Evolutionary conservation across 1,140 invertebrate species (phyloP).

Genomic region (Drosophila lini): DNA sequence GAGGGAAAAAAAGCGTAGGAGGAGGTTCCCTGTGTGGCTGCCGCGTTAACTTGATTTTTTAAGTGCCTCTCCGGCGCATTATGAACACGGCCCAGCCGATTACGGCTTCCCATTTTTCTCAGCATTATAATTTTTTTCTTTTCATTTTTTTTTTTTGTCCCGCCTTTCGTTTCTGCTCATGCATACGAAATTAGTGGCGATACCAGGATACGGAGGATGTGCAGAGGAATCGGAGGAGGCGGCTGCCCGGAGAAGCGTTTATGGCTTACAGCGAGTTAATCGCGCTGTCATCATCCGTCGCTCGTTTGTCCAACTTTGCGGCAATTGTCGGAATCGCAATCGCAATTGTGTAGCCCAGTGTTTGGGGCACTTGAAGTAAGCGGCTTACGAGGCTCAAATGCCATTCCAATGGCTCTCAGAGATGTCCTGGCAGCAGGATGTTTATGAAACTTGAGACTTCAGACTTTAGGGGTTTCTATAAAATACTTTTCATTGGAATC

Average conservation of each 20-base stretch:
- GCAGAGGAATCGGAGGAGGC: constrained; percentile 1
- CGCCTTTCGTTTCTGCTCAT: constrained; percentile 74
- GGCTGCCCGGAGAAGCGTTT: constrained; percentile 64
- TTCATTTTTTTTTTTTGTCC: constrained; percentile 9
- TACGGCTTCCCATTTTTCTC: constrained; percentile 45
- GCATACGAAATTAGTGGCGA: constrained; percentile 77
- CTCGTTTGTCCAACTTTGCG: constrained; percentile 48
- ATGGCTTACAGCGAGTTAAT: constrained; percentile 81
- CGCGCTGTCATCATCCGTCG: constrained; percentile 73
- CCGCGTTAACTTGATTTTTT: constrained; percentile 79
- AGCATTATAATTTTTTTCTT: constrained; percentile 12
- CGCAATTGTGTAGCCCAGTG: constrained; percentile 37
- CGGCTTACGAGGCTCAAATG: constrained; percentile 53
- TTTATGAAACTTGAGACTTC: constrained; percentile 7
- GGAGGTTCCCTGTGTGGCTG: constrained; percentile 45
- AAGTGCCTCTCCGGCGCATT: constrained; percentile 71
- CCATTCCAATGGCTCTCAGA: constrained; percentile 10
- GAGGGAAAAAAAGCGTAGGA: background rate
- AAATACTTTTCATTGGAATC: constrained; percentile 1
- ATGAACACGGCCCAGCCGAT: constrained; percentile 61
- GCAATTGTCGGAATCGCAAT: constrained; percentile 49
- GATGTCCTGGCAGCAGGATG: background rate
- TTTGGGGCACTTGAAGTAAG: constrained; percentile 60
- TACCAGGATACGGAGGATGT: constrained; percentile 20
- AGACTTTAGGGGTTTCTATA: background rate